Evolutionary conservation across 1,140 invertebrate genomes (phyloP), one percentile per base, ranked within the genome.

Genomic region (Macrocentrus cingulum): DNA sequence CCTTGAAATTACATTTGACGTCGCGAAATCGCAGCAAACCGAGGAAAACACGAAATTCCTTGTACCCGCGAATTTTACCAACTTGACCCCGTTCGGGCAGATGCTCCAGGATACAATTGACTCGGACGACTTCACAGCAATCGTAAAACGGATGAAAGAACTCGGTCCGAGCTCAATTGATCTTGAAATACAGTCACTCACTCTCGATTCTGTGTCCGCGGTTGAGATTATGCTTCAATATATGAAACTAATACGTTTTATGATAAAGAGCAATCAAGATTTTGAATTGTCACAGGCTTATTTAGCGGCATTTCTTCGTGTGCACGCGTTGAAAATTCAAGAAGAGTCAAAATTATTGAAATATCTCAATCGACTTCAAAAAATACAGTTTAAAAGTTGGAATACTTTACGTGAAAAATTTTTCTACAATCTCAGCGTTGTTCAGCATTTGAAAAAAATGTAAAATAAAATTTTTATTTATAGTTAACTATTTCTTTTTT

Each of bases 231-330:
- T 98, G 83, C 67, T 85, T 25, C 84, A 89, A 59, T 98, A 97
- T 80, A 76, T 98, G 23, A 83, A 86, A 67, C 85, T 94, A 72
- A 75, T 98, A 5, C 76, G 85, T 36, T 79, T 75, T 52, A 87
- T 91, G 77, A 81, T 98, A 1, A 78, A 84, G 56, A 89, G 82
- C 1, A 92, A 91, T 65, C 85, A 75, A 61, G 85, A 97, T 79
- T 98, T 95, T 81, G 96, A 99, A 81, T 75, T 97, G n/a, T 86
- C 88, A 0, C 91, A 97, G 74, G 87, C 94, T 1, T 98, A 96
- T 81, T 81, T 98, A n/a, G 88, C 85, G 46, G 80, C 97, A 13
- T 98, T 97, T 81, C 73, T 99, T 8, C 96, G 97, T 79, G 84
- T 87, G 22, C 93, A 97, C 71, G 86, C 87, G 1, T 82, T 84